Percentiles rank a stretch among this genome's conserved stretches.
phyloP scores from a whole-genome alignment of 2,797 vertebrate genomes.

The Lepus townsendii region DNA sequence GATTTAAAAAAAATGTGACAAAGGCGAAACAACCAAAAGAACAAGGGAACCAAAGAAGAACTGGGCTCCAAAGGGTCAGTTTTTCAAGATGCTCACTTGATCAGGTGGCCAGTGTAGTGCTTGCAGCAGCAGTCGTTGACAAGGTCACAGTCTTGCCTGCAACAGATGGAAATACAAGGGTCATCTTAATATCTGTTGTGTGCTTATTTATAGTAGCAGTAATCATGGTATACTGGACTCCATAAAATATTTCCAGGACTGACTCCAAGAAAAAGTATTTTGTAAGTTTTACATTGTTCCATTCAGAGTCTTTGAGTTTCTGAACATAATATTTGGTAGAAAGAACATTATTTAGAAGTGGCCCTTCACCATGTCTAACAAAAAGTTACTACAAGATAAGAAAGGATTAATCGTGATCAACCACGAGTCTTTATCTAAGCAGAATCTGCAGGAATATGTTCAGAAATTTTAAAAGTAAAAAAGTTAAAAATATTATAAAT shows the following conservation, averaged over 20 bases:
- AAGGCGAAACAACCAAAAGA: constrained; percentile 12
- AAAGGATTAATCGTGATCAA: constrained; percentile 1
- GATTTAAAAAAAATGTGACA: not conserved
- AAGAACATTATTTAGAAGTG: constrained; percentile 15
- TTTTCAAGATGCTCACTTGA: constrained; percentile 86
- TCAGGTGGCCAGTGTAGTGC: constrained; percentile 89
- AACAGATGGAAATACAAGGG: constrained; percentile 55
- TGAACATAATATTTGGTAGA: not conserved
- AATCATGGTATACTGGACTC: not conserved
- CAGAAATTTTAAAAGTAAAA: constrained; percentile 24
- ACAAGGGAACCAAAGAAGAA: not conserved
- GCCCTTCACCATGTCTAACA: not conserved
- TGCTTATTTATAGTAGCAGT: not conserved
- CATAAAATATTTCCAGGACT: not conserved
- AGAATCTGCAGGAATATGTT: not conserved
- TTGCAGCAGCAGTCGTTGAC: constrained; percentile 92
- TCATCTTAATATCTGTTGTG: not conserved
- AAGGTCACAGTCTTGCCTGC: constrained; percentile 90
- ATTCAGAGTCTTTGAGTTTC: not conserved
- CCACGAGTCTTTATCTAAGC: not conserved
- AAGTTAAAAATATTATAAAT: not conserved
- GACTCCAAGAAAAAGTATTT: not conserved
- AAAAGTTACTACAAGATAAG: constrained; percentile 30
- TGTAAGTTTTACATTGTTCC: constrained; percentile 34
- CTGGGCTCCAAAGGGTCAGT: not conserved